Evolutionary conservation across 2,797 vertebrate genomes (phyloP), one percentile per base, ranked within the genome.

Genomic region (Clarias laeviceps): DNA sequence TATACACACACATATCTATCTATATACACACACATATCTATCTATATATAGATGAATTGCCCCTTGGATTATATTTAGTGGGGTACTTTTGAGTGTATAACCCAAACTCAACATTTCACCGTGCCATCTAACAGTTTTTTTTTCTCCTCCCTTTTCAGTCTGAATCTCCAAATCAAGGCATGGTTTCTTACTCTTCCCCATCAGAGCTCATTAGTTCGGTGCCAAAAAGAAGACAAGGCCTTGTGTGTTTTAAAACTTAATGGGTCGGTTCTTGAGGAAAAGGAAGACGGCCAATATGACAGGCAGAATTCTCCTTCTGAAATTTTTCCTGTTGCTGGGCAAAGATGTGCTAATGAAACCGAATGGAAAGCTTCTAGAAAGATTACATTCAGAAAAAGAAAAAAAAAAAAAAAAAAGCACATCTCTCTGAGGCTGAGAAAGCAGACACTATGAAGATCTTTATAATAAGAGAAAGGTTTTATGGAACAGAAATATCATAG

Each of bases 271-370:
- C 82, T 86, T 77, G n/a, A 34, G 80, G 62, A 29, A 12, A 65
- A 84, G 70, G 84, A 50, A 64, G 62, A 17, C 27, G n/a, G 56
- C 27, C 61, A 8, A 24, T 85, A 69, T 77, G 86, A 86, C 87
- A 70, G 68, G 50, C 70, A n/a, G 54, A 27, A 64, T 70, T 50
- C 64, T 69, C 24, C 6, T 11, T 73, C 64, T 85, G 68, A 59
- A 85, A 86, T 82, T 77, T 83, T 32, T 34, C 54, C 14, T 72
- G 87, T 76, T 76, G 70, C 81, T 45, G 57, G 80, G 76, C 22
- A 77, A 79, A 85, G 80, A 83, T 80, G 12, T 2, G 2, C 40
- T 85, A 88, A 89, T 87, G 85, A 87, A 80, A 64, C 66, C 22
- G 27, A 15, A 34, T 9, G 34, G 80, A 86, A 87, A 54, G 84